Base-by-base conservation (phyloP, 2,113 vertebrate species). In the Pica pica region DNA sequence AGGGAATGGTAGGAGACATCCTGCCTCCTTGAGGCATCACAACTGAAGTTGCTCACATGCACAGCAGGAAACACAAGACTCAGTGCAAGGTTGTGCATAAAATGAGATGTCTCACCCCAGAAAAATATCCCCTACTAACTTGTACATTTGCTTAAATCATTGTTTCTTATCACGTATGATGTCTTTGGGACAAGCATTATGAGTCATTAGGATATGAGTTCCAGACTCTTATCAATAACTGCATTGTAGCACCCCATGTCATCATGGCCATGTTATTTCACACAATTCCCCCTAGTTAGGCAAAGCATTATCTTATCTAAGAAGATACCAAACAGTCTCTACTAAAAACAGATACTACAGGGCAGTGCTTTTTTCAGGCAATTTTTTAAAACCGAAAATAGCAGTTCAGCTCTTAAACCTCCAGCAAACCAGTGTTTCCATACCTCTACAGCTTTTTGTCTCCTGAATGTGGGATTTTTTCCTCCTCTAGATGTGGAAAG, bases 261-360 rank as follows among this genome's bases (percentile, higher is more conserved):
- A 89, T 92, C 88, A 83, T 75, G 44, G 30, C 76, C 44, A 13
- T 63, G 53, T 56, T 93, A 95, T 90, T 88, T 93, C 69, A 95
- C 64, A 87, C 70, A 89, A 74, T 83, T 93, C 41, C 44, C 37
- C 18, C 19, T 37, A 49, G 46, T 60, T 68, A 92, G n/a, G 27
- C 56, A 94, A 80, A 88, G 31, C 19, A 49, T 59, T 92, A 69
- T 84, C 77, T 95, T 97, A 95, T 83, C 90, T 81, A 35, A 77
- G 47, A 94, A 65, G 64, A 86, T 63, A 75, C 44, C 67, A 76
- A 82, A 26, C 49, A 74, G 59, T 52, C 63, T 55, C 20, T 83
- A n/a, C 70, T 90, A n/a, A 83, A 90, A 91, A 41, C 2, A 14
- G 55, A 77, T 77, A 59, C 16, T 27, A 13, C 17, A 23, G 15